phyloP scores from a whole-genome alignment of 2,113 vertebrate genomes.

The Lampris megalopsis region DNA sequence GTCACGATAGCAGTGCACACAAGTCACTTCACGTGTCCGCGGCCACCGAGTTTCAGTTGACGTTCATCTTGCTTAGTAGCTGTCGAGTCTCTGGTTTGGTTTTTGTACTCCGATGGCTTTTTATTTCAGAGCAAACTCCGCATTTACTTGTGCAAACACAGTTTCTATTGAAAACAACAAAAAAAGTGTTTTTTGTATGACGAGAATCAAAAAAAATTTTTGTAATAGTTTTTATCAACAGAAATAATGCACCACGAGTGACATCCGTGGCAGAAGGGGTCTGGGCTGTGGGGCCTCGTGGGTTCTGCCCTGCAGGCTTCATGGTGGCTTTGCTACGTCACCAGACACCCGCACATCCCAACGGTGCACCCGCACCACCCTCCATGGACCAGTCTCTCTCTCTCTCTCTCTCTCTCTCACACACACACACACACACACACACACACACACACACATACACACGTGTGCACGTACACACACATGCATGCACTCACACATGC shows the following conservation, averaged over 20 bases:
- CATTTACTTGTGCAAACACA: constrained; percentile 98
- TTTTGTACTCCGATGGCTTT: constrained; percentile 84
- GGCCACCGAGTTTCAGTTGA: constrained; percentile 31
- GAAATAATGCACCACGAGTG: constrained; percentile 83
- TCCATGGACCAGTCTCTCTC: constrained; percentile 39
- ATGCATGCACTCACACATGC: no score
- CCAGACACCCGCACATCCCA: constrained; percentile 14
- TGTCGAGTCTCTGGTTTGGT: constrained; percentile 59
- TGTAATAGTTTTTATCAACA: constrained; percentile 99
- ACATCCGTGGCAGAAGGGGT: constrained; percentile 41
- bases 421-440: no score
- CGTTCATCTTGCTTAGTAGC: constrained; percentile 38
- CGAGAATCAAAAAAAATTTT: constrained; percentile 85
- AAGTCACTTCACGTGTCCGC: constrained; percentile 48
- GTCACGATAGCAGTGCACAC: constrained; percentile 71
- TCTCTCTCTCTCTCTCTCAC: background rate
- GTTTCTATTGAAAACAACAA: constrained; percentile 90
- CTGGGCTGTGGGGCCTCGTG: constrained; percentile 16
- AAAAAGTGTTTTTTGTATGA: constrained; percentile 96
- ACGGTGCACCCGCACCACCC: constrained; percentile 37
- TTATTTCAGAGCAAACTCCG: constrained; percentile 86
- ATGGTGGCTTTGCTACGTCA: constrained; percentile 34
- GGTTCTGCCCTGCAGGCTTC: background rate
- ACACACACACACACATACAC: no score
- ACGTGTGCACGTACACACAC: no score